Evolutionary conservation across 2,888 invertebrate genomes (phyloP), one percentile per base, ranked within the genome.

Genomic region (Bhutanitis thaidina): DNA sequence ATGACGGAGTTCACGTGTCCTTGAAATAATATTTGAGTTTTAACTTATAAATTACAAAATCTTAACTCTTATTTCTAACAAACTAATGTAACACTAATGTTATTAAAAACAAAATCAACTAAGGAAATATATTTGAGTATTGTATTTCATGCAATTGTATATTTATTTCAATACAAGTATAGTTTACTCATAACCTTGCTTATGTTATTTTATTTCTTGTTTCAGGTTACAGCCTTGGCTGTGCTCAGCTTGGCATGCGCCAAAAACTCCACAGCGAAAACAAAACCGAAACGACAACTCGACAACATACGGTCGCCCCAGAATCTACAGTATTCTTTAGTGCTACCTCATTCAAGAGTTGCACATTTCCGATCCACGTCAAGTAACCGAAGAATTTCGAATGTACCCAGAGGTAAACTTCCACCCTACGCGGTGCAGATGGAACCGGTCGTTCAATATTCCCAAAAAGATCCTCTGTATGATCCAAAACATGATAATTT

Each of bases 391-490:
- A 82, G 92, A 67, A 90, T 91, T 66, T 88, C 92, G 13, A 85
- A 89, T 73, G 85, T 72, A 36, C 71, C 77, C 30, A 80, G 88
- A 62, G 84, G 92, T 48, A 87, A 80, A 46, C 64, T 89, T 20
- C 94, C 94, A 3, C 93, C 94, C 0, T 94, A 95, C 65, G 94
- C 94, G 1, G 95, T 94, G 5, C 94, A 93, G 75, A 94, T 94
- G 94, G 94, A 95, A 74, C 94, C 95, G 7, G 91, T 94, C 43
- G 93, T 94, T 14, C 94, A 94, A 64, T 95, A 95, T 68, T 95
- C 95, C 0, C 94, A 94, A 71, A 91, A 94, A 65, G 95, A 95
- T 78, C 95, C 95, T 5, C 80, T 95, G 0, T 95, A 94, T 72
- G 93, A 94, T 67, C 91, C 91, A 0, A 81, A 62, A 46, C 80